Evolutionary conservation across 2,797 vertebrate genomes (phyloP), one percentile per base, ranked within the genome.

Genomic region (Girardinus metallicus): DNA sequence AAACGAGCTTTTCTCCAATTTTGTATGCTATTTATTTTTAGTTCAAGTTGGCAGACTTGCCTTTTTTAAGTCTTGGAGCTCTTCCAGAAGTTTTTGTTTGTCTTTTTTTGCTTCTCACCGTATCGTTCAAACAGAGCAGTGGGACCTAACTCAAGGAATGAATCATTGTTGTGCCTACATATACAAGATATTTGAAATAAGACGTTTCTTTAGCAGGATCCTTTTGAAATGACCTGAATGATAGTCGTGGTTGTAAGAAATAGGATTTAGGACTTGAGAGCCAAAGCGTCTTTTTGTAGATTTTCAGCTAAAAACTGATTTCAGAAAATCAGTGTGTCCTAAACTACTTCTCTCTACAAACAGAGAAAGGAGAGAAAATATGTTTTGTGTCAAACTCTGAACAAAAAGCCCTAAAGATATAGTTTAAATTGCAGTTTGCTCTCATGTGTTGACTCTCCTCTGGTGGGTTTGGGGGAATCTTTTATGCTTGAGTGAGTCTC

Each of bases 91-190:
- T 70, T 43, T 64, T 66, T 66, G 31, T 66, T 70, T 70, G 39
- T 70, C 21, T 15, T 16, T 43, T 43, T 43, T 12, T 70, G 36
- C 23, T 15, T 44, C 26, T 71, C 41, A 15, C 15, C 43, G 29
- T 71, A 70, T 70, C 39, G 7, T 4, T 29, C 68, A n/a, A 71
- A 44, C 26, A 29, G 41, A 71, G 15, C 68, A 46, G 3, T 71
- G 68, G 26, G 36, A 41, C 64, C 64, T 68, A 41, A 44, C 12
- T 13, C 12, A n/a, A 15, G 41, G 68, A 44, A 10, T 44, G 68
- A 71, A 29, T 71, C 68, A 18, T 71, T 71, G 43, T 71, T 70
- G 2, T 70, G 23, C 43, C 66, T 70, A 43, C 64, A n/a, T 18
- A 15, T 44, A 15, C 43, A 7, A 71, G 12, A 71, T 44, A 6